Evolutionary conservation across 2,797 vertebrate genomes (phyloP).

Genomic region (Eleutherodactylus coqui): DNA sequence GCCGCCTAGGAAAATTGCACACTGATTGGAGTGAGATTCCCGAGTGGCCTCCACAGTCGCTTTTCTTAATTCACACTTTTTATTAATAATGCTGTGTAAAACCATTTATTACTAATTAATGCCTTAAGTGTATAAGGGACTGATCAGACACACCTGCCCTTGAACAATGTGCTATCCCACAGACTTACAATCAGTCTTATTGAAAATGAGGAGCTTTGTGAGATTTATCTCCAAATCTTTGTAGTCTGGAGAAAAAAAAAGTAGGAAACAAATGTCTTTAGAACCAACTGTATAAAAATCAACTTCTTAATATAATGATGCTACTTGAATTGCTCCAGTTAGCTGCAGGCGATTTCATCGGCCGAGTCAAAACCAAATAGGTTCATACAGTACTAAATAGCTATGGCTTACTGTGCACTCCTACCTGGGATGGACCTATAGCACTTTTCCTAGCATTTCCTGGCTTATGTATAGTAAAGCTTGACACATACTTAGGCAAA

Average conservation of each 20-base stretch:
- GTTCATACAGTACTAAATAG: no score
- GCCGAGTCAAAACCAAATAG: no score
- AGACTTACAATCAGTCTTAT: background rate
- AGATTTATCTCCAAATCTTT: background rate
- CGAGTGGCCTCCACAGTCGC: slow-evolving; percentile 45
- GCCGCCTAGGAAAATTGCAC: slow-evolving; percentile 29
- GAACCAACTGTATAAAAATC: no score
- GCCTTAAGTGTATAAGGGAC: slow-evolving; percentile 3
- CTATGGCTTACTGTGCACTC: no score
- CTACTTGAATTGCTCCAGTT: background rate
- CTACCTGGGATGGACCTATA: no score
- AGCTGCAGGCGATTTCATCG: background rate
- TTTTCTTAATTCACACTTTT: slow-evolving; percentile 24
- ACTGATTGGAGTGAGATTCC: slow-evolving; percentile 50
- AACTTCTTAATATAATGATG: no score
- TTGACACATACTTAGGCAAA: no score
- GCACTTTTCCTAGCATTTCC: no score
- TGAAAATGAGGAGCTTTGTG: background rate
- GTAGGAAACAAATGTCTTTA: no score
- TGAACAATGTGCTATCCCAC: background rate
- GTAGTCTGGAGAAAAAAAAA: no score
- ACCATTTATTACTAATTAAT: slow-evolving; percentile 33
- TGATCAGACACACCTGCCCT: background rate
- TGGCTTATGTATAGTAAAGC: background rate
- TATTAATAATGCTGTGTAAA: slow-evolving; percentile 34